Evolutionary conservation across 1,140 invertebrate species (phyloP).

Genomic region (Atta texana): DNA sequence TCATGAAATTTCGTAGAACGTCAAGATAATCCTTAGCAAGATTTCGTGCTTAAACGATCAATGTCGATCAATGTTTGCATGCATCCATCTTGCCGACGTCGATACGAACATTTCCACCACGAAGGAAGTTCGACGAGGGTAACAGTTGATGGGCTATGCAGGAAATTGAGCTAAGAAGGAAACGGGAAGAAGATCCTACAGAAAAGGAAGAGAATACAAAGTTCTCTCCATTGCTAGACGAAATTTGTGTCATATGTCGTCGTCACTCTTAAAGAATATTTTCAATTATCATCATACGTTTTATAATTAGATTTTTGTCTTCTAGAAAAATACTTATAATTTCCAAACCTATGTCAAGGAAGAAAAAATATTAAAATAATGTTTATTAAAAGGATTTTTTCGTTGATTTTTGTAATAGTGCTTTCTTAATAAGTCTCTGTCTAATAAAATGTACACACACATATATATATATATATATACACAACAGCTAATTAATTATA

Average conservation of each 20-base stretch:
- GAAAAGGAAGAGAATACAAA: background rate
- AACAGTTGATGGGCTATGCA: slow-evolving; percentile 38
- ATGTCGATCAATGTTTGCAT: slow-evolving; percentile 42
- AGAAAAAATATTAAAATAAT: background rate
- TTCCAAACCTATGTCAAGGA: background rate
- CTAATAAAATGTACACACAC: background rate
- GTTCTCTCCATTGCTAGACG: background rate
- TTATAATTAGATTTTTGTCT: background rate
- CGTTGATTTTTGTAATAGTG: background rate
- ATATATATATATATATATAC: slow-evolving; percentile 44
- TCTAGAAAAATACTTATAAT: background rate
- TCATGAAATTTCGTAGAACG: background rate
- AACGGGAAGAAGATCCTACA: background rate
- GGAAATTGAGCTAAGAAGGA: slow-evolving; percentile 43
- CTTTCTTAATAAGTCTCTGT: background rate
- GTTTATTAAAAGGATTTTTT: background rate
- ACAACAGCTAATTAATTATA: background rate
- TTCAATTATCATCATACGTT: background rate
- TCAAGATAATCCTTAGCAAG: background rate
- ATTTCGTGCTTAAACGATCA: slow-evolving; percentile 19
- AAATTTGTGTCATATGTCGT: slow-evolving; percentile 6
- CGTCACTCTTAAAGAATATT: background rate
- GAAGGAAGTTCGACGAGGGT: slow-evolving; percentile 9
- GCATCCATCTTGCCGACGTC: slow-evolving; percentile 23
- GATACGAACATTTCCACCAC: slow-evolving; percentile 3